phyloP scores from a whole-genome alignment of 2,797 vertebrate genomes.

The Pteronotus mesoamericanus region DNA sequence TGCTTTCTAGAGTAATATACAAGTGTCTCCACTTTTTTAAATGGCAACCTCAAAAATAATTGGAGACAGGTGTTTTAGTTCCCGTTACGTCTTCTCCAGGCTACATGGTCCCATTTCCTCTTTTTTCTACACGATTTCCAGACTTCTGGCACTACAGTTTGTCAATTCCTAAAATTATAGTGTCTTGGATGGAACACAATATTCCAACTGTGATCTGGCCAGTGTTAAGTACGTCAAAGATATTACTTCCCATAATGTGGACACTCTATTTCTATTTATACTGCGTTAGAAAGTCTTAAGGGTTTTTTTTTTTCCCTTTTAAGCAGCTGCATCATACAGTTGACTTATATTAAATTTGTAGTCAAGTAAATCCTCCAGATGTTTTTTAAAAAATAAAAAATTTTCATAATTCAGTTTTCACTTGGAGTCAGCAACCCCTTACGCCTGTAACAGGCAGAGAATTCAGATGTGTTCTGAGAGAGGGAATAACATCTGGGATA shows the following conservation, averaged over 20 bases:
- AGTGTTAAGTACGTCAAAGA: conserved; percentile 44
- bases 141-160: conserved; percentile 23
- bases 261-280: conserved; percentile 59
- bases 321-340: conserved; percentile 36
- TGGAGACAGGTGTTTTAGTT: not conserved
- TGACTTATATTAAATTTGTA: conserved; percentile 41
- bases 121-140: conserved; percentile 47
- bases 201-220: conserved; percentile 36
- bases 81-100: not conserved
- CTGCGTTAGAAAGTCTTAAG: not conserved
- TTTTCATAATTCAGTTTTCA: conserved; percentile 19
- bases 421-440: not conserved
- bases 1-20: conserved; percentile 8
- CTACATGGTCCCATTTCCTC: not conserved
- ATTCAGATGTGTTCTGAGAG: not conserved
- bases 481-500: not conserved
- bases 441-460: not conserved
- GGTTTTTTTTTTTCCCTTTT: not conserved
- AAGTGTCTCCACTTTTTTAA: not conserved
- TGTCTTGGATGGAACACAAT: conserved; percentile 43
- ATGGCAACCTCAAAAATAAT: conserved; percentile 24
- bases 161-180: conserved; percentile 23
- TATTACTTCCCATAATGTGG: conserved; percentile 21
- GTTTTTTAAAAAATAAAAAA: conserved; percentile 54
- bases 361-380: conserved; percentile 58